Conservation (phyloP, 1,140 invertebrate genomes). For the Apis florea region DNA sequence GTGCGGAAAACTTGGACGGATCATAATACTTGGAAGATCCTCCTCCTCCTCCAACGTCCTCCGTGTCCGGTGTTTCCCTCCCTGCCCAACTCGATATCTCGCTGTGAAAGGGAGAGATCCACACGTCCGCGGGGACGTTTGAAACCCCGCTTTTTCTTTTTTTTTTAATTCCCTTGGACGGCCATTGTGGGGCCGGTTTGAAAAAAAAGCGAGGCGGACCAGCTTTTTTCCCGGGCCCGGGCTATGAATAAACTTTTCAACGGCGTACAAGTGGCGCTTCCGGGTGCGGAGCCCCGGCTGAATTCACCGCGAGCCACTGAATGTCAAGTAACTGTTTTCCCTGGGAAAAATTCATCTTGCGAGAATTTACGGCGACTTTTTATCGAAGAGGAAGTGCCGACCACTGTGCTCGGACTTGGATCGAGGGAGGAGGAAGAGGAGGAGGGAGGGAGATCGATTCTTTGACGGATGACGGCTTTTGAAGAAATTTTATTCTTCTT, state of each 20-base stretch:
- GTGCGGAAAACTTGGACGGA: too few species aligned
- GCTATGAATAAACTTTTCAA: slow-evolving; percentile 70
- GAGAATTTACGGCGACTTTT: slow-evolving; percentile 46
- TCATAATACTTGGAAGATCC: too few species aligned
- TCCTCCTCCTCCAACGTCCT: too few species aligned
- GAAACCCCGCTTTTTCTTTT: slow-evolving; percentile 11
- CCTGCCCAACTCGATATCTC: slow-evolving; percentile 31
- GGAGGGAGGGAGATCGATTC: background rate
- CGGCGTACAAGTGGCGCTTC: slow-evolving; percentile 56
- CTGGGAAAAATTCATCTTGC: slow-evolving; percentile 42
- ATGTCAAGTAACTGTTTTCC: slow-evolving; percentile 56
- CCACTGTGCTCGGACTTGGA: background rate
- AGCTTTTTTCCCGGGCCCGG: slow-evolving; percentile 14
- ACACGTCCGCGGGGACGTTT: slow-evolving; percentile 16
- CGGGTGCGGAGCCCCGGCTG: slow-evolving; percentile 7
- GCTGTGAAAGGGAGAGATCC: background rate
- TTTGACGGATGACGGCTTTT: background rate
- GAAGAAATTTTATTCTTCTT: background rate
- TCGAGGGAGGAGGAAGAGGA: too few species aligned
- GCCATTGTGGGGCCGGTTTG: slow-evolving; percentile 21
- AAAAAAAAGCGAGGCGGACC: slow-evolving; percentile 25
- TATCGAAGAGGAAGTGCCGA: slow-evolving; percentile 8
- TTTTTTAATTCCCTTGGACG: background rate
- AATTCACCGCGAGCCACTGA: slow-evolving; percentile 38
- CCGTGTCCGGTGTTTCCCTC: background rate